Conservation (phyloP, 1,140 invertebrate species). For the Nephila pilipes region DNA sequence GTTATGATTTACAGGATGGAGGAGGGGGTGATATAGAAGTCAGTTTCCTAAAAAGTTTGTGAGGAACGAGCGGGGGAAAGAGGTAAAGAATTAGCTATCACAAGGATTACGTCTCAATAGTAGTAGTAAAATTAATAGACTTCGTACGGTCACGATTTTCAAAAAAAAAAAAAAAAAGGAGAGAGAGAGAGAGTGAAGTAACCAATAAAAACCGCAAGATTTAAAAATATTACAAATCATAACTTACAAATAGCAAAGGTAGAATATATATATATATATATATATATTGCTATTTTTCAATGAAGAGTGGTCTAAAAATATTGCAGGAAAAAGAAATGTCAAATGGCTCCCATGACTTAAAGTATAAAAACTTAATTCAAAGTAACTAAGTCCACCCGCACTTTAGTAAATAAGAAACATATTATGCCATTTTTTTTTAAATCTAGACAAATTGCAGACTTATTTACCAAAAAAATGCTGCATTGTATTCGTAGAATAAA, state of each 20-base stretch:
- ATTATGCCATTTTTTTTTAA: too few species aligned
- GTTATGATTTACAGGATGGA: not conserved
- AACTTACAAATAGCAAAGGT: not conserved
- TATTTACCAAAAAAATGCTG: too few species aligned
- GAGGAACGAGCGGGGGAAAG: not conserved
- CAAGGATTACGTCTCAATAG: slow-evolving; percentile 65
- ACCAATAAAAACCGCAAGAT: not conserved
- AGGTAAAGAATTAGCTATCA: not conserved
- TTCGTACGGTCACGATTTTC: slow-evolving; percentile 16
- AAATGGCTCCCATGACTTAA: not conserved
- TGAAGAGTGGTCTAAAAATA: not conserved
- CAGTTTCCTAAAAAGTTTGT: not conserved
- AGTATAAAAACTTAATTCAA: not conserved
- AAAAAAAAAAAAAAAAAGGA: too few species aligned
- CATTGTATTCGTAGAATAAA: too few species aligned
- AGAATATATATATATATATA: too few species aligned
- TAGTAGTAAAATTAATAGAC: slow-evolving; percentile 67
- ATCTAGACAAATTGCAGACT: too few species aligned
- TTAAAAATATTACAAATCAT: not conserved
- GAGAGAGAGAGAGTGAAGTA: not conserved
- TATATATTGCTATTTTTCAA: too few species aligned
- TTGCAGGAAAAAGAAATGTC: slow-evolving; percentile 12
- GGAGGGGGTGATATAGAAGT: not conserved
- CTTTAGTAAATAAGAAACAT: not conserved
- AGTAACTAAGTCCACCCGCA: not conserved